These are phyloP conservation scores for Actinopyga echinites DNA, from an alignment of 53 echinoderm and acorn worm species.

Conservation along the genomic window DNA sequence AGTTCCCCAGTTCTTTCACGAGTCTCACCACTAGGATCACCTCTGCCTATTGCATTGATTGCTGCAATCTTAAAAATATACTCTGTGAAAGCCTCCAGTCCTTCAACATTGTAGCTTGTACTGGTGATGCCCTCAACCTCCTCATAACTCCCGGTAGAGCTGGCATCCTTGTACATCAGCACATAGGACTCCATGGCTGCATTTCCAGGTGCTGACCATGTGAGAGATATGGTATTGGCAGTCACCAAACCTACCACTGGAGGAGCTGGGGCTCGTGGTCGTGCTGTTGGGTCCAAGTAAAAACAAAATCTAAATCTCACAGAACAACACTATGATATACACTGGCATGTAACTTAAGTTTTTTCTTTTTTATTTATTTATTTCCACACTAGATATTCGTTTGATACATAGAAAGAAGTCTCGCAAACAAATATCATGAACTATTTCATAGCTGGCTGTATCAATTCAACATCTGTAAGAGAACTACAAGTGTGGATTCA, in stretches of 20 bases:
- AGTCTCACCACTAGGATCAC: constrained; percentile 72
- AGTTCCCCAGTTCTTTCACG: constrained; percentile 75
- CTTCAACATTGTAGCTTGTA: constrained; percentile 70
- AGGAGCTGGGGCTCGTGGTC: constrained; percentile 73
- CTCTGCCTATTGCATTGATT: constrained; percentile 86
- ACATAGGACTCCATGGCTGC: constrained; percentile 75
- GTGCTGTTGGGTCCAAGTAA: constrained; percentile 57
- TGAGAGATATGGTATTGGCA: constrained; percentile 67
- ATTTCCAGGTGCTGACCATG: constrained; percentile 63
- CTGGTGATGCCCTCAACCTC: constrained; percentile 54
- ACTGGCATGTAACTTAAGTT: neutral
- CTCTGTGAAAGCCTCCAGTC: constrained; percentile 75
- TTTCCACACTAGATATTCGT: too few species aligned
- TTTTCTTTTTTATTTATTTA: too few species aligned
- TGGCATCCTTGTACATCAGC: constrained; percentile 66
- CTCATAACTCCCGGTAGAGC: constrained; percentile 54
- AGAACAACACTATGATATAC: neutral
- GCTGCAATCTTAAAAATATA: constrained; percentile 74
- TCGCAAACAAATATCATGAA: too few species aligned
- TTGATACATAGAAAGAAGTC: too few species aligned
- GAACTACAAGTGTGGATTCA: too few species aligned
- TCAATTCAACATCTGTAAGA: too few species aligned
- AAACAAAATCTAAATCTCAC: neutral
- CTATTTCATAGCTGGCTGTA: too few species aligned
- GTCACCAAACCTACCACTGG: constrained; percentile 65